Evolutionary conservation across 2,888 invertebrate species (phyloP).

Genomic region (Tipula lateralis): DNA sequence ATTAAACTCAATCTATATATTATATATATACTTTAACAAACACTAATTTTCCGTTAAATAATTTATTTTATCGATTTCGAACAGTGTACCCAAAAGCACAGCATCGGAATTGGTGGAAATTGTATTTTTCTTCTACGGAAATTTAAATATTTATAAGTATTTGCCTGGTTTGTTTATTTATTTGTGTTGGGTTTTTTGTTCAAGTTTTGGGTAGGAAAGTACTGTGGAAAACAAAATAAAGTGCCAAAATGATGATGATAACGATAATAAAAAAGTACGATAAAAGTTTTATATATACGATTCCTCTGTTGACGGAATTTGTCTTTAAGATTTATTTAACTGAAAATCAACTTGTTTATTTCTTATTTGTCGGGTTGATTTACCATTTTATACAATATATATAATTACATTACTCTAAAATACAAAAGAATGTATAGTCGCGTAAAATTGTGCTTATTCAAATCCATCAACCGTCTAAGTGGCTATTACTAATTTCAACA

Average conservation of each 20-base stretch:
- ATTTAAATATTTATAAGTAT: neutral
- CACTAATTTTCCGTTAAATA: neutral
- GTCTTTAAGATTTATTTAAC: neutral
- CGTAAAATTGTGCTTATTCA: no score
- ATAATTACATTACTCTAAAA: no score
- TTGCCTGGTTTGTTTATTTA: neutral
- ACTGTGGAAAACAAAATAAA: neutral
- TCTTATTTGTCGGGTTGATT: no score
- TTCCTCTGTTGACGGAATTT: neutral
- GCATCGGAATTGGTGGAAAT: neutral
- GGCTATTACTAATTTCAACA: no score
- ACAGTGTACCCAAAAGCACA: neutral
- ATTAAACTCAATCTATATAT: neutral
- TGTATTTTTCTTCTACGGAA: neutral
- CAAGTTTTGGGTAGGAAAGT: neutral
- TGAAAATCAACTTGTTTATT: neutral
- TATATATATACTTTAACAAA: neutral
- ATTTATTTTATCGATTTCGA: neutral
- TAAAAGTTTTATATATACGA: neutral
- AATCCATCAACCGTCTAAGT: no score
- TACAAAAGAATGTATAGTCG: no score
- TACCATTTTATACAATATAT: no score
- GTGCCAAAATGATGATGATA: neutral
- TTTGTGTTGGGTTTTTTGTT: neutral
- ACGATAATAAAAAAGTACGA: neutral